Percentiles rank a stretch among this genome's conserved stretches.
phyloP scores from a whole-genome alignment of 2,888 invertebrate genomes.

The Craniophora ligustri region DNA sequence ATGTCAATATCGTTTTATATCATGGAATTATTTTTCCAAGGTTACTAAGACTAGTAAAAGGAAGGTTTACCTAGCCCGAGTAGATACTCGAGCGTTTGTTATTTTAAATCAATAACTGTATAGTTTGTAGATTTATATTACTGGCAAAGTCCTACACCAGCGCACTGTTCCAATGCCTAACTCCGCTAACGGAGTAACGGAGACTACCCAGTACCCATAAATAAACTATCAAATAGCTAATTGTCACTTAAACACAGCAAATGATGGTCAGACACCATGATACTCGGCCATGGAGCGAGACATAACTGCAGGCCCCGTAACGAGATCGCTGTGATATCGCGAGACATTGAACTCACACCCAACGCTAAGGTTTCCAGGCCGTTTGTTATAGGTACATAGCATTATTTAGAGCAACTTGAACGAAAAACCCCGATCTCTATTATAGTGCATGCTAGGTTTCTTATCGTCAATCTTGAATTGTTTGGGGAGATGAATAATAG shows the following conservation, averaged over 20 bases:
- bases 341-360: slow-evolving; percentile 74
- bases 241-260: slow-evolving; percentile 51
- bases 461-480: slow-evolving; percentile 43
- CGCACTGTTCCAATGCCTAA: slow-evolving; percentile 36
- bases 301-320: slow-evolving; percentile 55
- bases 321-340: slow-evolving; percentile 69
- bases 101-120: no score
- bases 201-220: slow-evolving; percentile 18
- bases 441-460: slow-evolving; percentile 21
- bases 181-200: slow-evolving; percentile 24
- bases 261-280: slow-evolving; percentile 33
- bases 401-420: slow-evolving; percentile 51
- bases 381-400: slow-evolving; percentile 41
- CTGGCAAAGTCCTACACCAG: not conserved
- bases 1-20: no score
- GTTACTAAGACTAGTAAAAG: no score
- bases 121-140: no score
- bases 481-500: slow-evolving; percentile 8
- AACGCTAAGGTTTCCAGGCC: slow-evolving; percentile 49
- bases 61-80: no score
- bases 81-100: no score
- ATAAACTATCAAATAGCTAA: slow-evolving; percentile 29
- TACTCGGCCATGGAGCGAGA: slow-evolving; percentile 42
- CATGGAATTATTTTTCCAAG: no score
- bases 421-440: slow-evolving; percentile 35